Conservation (phyloP, 2,797 vertebrate genomes). For the Labroides dimidiatus region DNA sequence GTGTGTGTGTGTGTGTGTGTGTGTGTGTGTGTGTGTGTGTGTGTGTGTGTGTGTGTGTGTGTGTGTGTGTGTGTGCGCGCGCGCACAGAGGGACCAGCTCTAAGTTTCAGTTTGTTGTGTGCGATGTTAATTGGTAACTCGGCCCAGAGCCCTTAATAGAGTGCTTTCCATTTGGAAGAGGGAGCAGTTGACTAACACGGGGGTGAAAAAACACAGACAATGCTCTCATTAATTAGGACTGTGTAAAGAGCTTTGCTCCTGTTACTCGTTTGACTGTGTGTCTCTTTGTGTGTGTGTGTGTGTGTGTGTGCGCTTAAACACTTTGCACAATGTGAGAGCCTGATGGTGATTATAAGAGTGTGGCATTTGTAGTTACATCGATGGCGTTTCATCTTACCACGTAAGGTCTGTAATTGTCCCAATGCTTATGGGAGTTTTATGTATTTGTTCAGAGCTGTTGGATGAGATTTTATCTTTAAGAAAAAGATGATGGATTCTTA, state of each 20-base stretch:
- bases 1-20: conserved; percentile 77
- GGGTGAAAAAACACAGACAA: conserved; percentile 73
- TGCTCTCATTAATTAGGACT: conserved; percentile 81
- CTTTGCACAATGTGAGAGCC: conserved; percentile 8
- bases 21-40: conserved; percentile 73
- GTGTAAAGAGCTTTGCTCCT: conserved; percentile 65
- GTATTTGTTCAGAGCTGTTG: too few species aligned
- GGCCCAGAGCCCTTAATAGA: conserved; percentile 84
- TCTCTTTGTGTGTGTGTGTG: too few species aligned
- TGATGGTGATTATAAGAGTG: conserved; percentile 26
- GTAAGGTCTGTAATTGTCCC: background rate
- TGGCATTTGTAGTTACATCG: conserved; percentile 2
- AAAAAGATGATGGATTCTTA: too few species aligned
- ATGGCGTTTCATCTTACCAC: conserved; percentile 4
- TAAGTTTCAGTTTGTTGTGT: conserved; percentile 90
- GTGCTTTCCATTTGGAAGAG: conserved; percentile 82
- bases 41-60: conserved; percentile 74
- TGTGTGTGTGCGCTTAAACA: conserved; percentile 20
- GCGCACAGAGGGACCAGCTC: conserved; percentile 76
- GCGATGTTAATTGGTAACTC: conserved; percentile 92
- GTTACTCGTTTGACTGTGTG: conserved; percentile 21
- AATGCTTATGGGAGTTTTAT: background rate
- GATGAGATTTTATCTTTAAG: too few species aligned
- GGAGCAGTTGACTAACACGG: conserved; percentile 74
- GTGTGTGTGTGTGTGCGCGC: too few species aligned